These are phyloP conservation scores for Scaptodrosophila latifasciaeformis DNA, from an alignment of 2,888 invertebrate genomes.

Conservation along the genomic window DNA sequence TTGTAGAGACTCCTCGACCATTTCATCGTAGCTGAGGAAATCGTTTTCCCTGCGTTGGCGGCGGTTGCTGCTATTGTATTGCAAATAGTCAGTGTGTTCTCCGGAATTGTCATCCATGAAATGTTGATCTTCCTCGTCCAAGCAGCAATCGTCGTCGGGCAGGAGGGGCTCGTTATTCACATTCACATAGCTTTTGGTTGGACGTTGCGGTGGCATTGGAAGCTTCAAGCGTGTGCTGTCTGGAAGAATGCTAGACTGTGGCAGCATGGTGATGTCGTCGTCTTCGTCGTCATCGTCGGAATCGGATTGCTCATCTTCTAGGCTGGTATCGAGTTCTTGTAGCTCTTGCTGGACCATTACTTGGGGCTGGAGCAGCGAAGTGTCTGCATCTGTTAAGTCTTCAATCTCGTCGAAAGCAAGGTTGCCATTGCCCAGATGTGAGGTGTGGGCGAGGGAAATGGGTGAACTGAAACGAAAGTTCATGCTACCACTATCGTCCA, in stretches of 20 bases:
- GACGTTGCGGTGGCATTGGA: constrained; percentile 2
- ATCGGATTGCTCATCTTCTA: constrained; percentile 8
- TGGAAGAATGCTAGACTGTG: constrained; percentile 36
- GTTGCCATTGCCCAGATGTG: too few species aligned
- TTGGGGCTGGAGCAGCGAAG: constrained; percentile 63
- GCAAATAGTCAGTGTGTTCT: constrained; percentile 44
- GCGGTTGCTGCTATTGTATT: constrained; percentile 34
- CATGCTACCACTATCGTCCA: too few species aligned
- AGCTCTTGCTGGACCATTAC: constrained; percentile 68
- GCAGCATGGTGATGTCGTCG: constrained; percentile 42
- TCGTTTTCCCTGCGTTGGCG: constrained; percentile 41
- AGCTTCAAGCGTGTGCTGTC: constrained; percentile 35
- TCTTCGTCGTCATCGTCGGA: constrained; percentile 22
- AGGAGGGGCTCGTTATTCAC: constrained; percentile 42
- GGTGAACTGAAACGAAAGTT: too few species aligned
- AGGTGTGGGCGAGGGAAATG: too few species aligned
- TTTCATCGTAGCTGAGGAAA: constrained; percentile 66
- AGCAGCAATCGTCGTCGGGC: constrained; percentile 43
- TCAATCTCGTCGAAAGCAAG: constrained; percentile 58
- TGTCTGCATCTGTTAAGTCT: constrained; percentile 64
- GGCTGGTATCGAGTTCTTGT: constrained; percentile 47
- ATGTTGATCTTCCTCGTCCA: constrained; percentile 44
- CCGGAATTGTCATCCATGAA: constrained; percentile 51
- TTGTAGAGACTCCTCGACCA: constrained; percentile 68
- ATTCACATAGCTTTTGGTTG: constrained; percentile 12